A percentile compares a stretch with the other conserved stretches of the same genome.
Evolutionary conservation across 1,140 invertebrate genomes (phyloP).

Genomic region (Paraescarpia echinospica): DNA sequence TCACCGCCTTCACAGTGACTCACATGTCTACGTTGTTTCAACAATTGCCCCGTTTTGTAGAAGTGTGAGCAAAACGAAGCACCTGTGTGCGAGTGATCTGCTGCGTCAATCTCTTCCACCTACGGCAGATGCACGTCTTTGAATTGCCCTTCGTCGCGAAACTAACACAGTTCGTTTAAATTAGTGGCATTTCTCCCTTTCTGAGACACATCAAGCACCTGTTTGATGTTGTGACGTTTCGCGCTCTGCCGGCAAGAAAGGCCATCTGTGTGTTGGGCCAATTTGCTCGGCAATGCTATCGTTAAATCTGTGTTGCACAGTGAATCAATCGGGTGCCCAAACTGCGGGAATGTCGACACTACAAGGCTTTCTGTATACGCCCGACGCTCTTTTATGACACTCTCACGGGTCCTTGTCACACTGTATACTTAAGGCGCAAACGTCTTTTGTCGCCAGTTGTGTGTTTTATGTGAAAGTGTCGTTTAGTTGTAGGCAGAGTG

Average conservation of each 20-base stretch:
- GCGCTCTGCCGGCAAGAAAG: neutral
- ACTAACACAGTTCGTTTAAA: neutral
- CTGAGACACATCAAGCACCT: neutral
- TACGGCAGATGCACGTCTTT: neutral
- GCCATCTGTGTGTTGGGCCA: neutral
- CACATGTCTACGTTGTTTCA: neutral
- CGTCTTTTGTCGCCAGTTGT: neutral
- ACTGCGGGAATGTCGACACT: neutral
- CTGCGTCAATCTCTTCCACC: no score
- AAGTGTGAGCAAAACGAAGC: neutral
- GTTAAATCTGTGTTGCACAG: neutral
- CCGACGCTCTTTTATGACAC: neutral
- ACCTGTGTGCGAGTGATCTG: no score
- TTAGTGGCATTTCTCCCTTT: neutral
- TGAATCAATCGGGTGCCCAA: neutral
- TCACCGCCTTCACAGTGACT: neutral
- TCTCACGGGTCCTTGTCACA: neutral
- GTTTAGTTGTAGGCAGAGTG: neutral
- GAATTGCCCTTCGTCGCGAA: neutral
- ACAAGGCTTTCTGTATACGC: neutral
- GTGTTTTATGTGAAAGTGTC: constrained; percentile 5
- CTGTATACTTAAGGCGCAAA: neutral
- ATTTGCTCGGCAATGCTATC: neutral
- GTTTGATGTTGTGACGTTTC: neutral
- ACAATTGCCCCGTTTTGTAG: neutral